Evolutionary conservation across 1,140 invertebrate species (phyloP).

Genomic region (Drosophila kohkoa): DNA sequence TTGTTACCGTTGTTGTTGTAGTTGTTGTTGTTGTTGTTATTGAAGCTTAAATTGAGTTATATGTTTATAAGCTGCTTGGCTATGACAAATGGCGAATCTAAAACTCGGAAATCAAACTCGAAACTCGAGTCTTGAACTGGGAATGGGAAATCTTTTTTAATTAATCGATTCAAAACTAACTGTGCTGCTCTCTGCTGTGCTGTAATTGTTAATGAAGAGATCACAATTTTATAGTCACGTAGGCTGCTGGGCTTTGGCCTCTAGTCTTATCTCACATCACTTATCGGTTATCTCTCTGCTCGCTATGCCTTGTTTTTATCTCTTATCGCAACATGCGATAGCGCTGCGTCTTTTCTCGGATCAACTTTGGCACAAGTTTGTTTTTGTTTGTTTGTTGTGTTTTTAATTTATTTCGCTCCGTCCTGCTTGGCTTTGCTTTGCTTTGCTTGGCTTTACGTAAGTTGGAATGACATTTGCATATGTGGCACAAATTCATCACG

Average conservation of each 20-base stretch:
- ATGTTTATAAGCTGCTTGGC: conserved; percentile 47
- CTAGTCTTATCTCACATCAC: conserved; percentile 24
- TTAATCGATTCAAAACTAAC: conserved; percentile 39
- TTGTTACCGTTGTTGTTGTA: conserved; percentile 40
- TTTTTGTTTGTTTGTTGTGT: conserved; percentile 15
- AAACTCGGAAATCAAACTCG: conserved; percentile 27
- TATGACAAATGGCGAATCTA: conserved; percentile 57
- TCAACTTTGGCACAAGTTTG: conserved; percentile 41
- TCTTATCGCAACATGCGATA: conserved; percentile 57
- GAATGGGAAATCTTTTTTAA: conserved; percentile 21
- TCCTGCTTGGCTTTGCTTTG: too few relatives aligned
- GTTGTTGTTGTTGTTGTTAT: conserved; percentile 38
- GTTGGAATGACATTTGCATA: conserved; percentile 63
- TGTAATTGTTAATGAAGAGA: conserved; percentile 28
- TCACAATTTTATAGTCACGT: conserved; percentile 41
- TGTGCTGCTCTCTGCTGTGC: conserved; percentile 6
- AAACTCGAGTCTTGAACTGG: background rate
- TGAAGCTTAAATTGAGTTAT: conserved; percentile 66
- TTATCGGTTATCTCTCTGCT: conserved; percentile 10
- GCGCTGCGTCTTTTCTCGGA: conserved; percentile 60
- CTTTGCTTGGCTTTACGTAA: conserved; percentile 52
- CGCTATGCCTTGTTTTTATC: conserved; percentile 22
- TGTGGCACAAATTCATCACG: conserved; percentile 64
- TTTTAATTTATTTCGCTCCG: conserved; percentile 11
- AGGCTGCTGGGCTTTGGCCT: conserved; percentile 29